Conservation (phyloP, 2,797 vertebrate species). For the Argya squamiceps region DNA sequence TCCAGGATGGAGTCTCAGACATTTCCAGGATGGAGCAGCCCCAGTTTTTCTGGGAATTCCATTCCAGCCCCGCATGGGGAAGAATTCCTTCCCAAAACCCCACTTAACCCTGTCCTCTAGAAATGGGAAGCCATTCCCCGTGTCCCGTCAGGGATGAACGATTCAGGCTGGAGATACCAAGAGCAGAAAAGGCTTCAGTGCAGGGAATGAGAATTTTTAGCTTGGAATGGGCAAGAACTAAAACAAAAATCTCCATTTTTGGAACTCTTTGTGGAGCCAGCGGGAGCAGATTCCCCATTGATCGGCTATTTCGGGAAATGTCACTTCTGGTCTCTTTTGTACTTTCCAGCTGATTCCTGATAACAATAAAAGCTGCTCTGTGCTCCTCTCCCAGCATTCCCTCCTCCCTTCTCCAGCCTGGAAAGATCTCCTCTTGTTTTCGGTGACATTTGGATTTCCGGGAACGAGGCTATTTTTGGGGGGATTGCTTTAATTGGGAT, state of each 20-base stretch:
- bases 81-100: not conserved
- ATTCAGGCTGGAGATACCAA: not conserved
- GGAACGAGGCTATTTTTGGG: not conserved
- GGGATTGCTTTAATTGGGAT: too few species aligned
- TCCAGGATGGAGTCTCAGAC: not conserved
- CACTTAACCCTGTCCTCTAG: too few species aligned
- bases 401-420: not conserved
- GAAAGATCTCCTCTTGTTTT: not conserved
- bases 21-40: not conserved
- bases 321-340: not conserved
- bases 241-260: not conserved
- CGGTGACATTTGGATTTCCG: not conserved
- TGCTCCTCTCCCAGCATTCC: not conserved
- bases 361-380: not conserved
- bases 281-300: not conserved
- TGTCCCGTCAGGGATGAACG: not conserved
- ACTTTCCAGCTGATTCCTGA: not conserved
- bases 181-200: not conserved
- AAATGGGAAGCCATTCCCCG: not conserved
- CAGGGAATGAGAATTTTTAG: not conserved
- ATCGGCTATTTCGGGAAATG: not conserved
- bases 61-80: not conserved
- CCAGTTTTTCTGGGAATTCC: not conserved
- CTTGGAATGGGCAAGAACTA: not conserved
- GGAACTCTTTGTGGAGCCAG: not conserved